Evolutionary conservation across 2,888 invertebrate species (phyloP).

Genomic region (Chloroclystis v-ata): DNA sequence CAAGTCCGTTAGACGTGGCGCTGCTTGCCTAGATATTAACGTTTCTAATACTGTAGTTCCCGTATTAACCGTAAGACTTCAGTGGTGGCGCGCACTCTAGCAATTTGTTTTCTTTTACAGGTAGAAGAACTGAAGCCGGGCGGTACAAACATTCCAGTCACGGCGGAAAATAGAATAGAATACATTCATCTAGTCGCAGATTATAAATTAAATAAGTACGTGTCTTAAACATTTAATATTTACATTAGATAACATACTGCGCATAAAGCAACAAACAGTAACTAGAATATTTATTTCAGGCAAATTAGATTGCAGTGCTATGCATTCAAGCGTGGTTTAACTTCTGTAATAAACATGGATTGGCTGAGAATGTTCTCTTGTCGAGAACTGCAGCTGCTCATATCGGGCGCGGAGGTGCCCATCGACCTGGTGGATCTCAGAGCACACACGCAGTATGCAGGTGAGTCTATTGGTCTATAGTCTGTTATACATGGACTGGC

Average conservation of each 20-base stretch:
- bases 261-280: too few species aligned
- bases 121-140: conserved; percentile 94
- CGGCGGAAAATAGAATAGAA: conserved; percentile 94
- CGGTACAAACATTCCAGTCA: conserved; percentile 93
- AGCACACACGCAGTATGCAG: conserved; percentile 91
- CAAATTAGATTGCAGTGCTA: conserved; percentile 92
- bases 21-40: too few species aligned
- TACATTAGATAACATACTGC: too few species aligned
- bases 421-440: conserved; percentile 94
- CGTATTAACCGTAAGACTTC: too few species aligned
- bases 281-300: conserved; percentile 38
- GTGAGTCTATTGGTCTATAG: conserved; percentile 83
- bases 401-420: conserved; percentile 96
- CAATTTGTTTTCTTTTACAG: conserved; percentile 48
- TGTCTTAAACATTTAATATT: too few species aligned
- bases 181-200: conserved; percentile 98
- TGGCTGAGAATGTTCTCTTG: conserved; percentile 96
- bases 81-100: too few species aligned
- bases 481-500: conserved; percentile 94
- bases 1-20: too few species aligned
- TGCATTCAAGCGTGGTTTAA: conserved; percentile 93
- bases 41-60: too few species aligned
- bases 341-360: conserved; percentile 92
- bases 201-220: conserved; percentile 90
- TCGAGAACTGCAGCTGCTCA: conserved; percentile 96